phyloP scores from a whole-genome alignment of 2,113 vertebrate species.

The Poicephalus meyeri region DNA sequence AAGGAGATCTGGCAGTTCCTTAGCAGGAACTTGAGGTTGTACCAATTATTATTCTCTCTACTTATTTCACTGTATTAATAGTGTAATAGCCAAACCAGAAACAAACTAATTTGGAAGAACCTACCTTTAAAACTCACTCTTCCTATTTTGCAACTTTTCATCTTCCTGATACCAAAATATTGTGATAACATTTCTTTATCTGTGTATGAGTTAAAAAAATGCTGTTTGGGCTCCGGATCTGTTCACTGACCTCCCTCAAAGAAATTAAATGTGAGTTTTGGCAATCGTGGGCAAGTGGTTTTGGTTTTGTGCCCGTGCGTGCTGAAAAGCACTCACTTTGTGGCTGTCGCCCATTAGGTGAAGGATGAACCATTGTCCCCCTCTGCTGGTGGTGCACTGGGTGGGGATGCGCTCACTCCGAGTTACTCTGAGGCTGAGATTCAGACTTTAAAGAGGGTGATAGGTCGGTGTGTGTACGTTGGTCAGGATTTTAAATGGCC shows the following conservation, averaged over 20 bases:
- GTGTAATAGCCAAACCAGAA: background rate
- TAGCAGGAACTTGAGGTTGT: background rate
- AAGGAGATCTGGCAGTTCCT: background rate
- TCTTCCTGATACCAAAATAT: background rate
- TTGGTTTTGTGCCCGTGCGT: background rate
- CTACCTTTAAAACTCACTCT: background rate
- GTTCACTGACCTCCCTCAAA: background rate
- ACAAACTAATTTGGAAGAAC: background rate
- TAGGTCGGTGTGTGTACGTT: rapidly evolving
- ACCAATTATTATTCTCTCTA: background rate
- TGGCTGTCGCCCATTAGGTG: background rate
- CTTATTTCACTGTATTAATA: background rate
- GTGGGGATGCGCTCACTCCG: background rate
- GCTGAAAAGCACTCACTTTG: background rate
- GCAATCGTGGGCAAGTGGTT: rapidly evolving
- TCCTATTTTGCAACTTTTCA: background rate
- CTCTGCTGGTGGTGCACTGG: background rate
- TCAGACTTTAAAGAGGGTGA: background rate
- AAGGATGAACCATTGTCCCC: background rate
- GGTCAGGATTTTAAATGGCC: background rate
- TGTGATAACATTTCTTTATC: background rate
- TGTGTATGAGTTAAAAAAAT: background rate
- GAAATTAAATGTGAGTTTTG: background rate
- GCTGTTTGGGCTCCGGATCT: background rate
- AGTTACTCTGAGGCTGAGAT: background rate